Base-by-base conservation (phyloP, 2,113 vertebrate species). In the Benitochromis conjunctus region DNA sequence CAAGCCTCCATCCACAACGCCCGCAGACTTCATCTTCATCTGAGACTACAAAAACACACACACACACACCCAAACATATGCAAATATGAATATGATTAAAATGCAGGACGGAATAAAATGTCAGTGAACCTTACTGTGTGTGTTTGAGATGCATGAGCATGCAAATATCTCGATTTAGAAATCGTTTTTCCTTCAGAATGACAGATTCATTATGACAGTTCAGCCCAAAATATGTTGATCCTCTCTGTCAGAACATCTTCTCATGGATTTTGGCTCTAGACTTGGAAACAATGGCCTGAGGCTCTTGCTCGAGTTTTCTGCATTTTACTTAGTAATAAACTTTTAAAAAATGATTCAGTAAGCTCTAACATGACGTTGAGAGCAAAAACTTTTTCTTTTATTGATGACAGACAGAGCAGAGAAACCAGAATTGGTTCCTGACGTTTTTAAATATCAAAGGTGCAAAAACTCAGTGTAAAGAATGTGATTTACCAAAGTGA, bases 1-100 rank as follows among this genome's bases (percentile, higher is more conserved):
- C 89, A 97, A 94, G 79, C 94, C 96, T 92, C 95, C 95, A 81
- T 96, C 95, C 82, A 95, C 96, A n/a, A 95, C 91, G 79, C 92
- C 96, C 43, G 95, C 93, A 83, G 96, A 97, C 95, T 97, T 97
- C 97, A 97, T 97, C 97, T 97, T 95, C 95, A 94, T 94, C 87
- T 91, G 93, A 90, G 89, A 89, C 95, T 94, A 78, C 80, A 87
- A 46, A 80, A 6, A 91, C 64, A 94, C 66, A 89, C 69, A 82
- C 34, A 12, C 62, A 82, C 34, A 79, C 36, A 12, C 76, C 19
- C 91, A 92, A 34, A 92, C 83, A 88, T 36, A 91, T 54, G 54
- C 76, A 90, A 41, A 88, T 77, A 83, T 64, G 60, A 90, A 86
- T 57, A 71, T 56, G 38, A 88, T 93, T 88, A 86, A 78, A 66